Evolutionary conservation across 2,888 invertebrate genomes (phyloP).

Genomic region (Luperina testacea): DNA sequence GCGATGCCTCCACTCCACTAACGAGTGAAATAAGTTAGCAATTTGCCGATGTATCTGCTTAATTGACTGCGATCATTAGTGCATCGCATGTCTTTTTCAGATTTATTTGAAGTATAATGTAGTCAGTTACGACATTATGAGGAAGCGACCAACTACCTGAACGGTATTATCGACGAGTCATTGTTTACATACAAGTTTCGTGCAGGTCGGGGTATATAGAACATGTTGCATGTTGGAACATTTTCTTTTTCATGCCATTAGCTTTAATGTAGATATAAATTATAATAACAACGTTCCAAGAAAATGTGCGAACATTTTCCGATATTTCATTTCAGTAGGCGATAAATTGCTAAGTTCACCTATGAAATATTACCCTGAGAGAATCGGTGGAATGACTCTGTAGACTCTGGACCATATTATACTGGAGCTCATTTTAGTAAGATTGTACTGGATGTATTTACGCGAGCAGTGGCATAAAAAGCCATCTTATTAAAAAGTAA

Average conservation of each 20-base stretch:
- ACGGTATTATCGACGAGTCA: conserved; percentile 10
- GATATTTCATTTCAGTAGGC: conserved; percentile 45
- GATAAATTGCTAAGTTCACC: conserved; percentile 36
- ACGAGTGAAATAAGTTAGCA: conserved; percentile 63
- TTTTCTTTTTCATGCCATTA: conserved; percentile 38
- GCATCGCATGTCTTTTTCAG: conserved; percentile 49
- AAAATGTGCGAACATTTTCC: conserved; percentile 44
- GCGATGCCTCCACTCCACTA: conserved; percentile 48
- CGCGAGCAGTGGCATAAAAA: background rate
- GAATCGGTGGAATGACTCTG: conserved; percentile 28
- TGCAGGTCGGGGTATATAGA: conserved; percentile 6
- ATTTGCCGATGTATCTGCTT: conserved; percentile 58
- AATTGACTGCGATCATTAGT: conserved; percentile 54
- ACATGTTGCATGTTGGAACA: background rate
- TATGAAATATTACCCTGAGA: conserved; percentile 41
- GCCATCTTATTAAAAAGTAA: conserved; percentile 12
- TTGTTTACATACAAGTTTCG: conserved; percentile 16
- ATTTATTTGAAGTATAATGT: conserved; percentile 21
- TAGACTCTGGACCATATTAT: conserved; percentile 13
- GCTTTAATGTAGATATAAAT: conserved; percentile 43
- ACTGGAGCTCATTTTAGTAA: conserved; percentile 17
- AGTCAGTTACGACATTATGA: conserved; percentile 10
- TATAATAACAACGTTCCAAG: conserved; percentile 32
- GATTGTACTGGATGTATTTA: conserved; percentile 38
- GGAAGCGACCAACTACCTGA: conserved; percentile 13